phyloP scores from a whole-genome alignment of 2,113 vertebrate genomes.

The Callipepla californica region DNA sequence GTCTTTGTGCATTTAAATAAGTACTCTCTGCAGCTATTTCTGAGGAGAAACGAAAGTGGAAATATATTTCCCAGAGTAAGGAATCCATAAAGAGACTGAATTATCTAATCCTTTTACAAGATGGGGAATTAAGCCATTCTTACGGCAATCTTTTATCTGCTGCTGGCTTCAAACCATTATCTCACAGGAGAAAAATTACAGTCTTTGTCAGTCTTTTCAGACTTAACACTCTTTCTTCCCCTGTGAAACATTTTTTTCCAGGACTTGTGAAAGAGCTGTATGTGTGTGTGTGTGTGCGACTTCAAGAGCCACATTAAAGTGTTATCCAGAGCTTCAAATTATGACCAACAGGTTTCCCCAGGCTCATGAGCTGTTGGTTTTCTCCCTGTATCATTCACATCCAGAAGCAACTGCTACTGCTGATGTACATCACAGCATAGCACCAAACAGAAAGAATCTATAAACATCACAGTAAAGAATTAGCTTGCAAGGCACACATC shows the following conservation, averaged over 20 bases:
- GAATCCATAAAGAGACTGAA: slow-evolving; percentile 62
- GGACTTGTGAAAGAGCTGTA: slow-evolving; percentile 15
- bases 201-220: slow-evolving; percentile 65
- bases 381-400: not conserved
- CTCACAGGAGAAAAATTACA: slow-evolving; percentile 72
- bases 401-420: not conserved
- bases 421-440: not conserved
- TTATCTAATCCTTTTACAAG: slow-evolving; percentile 72
- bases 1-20: slow-evolving; percentile 60
- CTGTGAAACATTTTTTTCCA: slow-evolving; percentile 53
- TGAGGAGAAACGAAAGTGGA: slow-evolving; percentile 40
- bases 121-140: slow-evolving; percentile 68
- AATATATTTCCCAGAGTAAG: slow-evolving; percentile 61
- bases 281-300: not conserved
- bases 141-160: slow-evolving; percentile 64
- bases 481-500: slow-evolving; percentile 41
- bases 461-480: not conserved
- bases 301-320: slow-evolving; percentile 29
- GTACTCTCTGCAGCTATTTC: slow-evolving; percentile 35
- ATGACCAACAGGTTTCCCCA: slow-evolving; percentile 1
- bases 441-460: not conserved
- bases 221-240: slow-evolving; percentile 47
- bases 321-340: slow-evolving; percentile 41
- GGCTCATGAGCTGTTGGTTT: slow-evolving; percentile 9
- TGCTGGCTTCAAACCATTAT: slow-evolving; percentile 72